phyloP scores from a whole-genome alignment of 2,797 vertebrate genomes.

The Notoglanidium macrostoma region DNA sequence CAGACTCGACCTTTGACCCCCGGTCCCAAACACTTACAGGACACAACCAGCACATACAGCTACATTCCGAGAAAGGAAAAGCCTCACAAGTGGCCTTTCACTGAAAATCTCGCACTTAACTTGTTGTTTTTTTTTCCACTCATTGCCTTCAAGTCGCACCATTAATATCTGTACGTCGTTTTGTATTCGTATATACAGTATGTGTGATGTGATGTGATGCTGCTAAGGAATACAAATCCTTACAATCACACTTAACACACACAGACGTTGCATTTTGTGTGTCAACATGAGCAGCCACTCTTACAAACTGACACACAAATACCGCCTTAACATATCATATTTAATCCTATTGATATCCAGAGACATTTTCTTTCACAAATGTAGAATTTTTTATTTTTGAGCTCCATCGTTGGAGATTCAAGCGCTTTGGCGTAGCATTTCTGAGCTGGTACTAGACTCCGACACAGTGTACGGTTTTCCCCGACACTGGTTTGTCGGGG shows the following conservation, averaged over 20 bases:
- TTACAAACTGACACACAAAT: constrained; percentile 58
- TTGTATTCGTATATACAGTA: neutral
- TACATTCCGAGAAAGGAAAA: constrained; percentile 28
- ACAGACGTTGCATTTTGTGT: constrained; percentile 46
- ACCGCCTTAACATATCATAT: constrained; percentile 65
- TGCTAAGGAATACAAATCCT: constrained; percentile 1
- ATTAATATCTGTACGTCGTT: neutral
- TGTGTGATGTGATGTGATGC: neutral
- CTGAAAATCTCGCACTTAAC: constrained; percentile 65
- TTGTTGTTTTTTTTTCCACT: neutral
- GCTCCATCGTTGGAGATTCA: neutral
- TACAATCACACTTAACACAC: constrained; percentile 8
- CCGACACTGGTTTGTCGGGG: constrained; percentile 58
- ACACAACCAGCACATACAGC: constrained; percentile 19
- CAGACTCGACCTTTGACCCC: neutral
- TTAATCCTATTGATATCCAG: constrained; percentile 20
- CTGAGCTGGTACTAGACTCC: constrained; percentile 22
- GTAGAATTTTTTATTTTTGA: neutral
- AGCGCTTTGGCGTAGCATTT: neutral
- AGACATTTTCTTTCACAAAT: constrained; percentile 15
- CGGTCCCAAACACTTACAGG: neutral
- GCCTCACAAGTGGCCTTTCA: constrained; percentile 65
- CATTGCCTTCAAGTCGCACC: constrained; percentile 41
- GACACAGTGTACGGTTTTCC: constrained; percentile 34
- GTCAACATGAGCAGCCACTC: neutral